phyloP scores from a whole-genome alignment of 2,113 vertebrate genomes.

The Junco hyemalis region DNA sequence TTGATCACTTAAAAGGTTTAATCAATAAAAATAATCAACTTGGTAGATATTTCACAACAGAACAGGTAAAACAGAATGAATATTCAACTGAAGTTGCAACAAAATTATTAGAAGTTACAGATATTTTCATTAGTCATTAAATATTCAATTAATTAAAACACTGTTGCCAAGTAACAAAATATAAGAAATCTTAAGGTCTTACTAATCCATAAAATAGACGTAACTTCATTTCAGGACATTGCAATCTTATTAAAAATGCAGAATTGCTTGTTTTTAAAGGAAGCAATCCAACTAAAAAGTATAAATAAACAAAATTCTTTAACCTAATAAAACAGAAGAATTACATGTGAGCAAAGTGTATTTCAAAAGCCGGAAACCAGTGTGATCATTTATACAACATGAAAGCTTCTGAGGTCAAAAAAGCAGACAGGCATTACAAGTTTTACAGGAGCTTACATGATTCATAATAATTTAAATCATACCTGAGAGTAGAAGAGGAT shows the following conservation, averaged over 20 bases:
- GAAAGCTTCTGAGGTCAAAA: not conserved
- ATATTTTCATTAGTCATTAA: not conserved
- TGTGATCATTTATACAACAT: not conserved
- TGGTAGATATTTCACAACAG: not conserved
- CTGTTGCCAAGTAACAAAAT: not conserved
- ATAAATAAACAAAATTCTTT: not conserved
- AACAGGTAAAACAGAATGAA: not conserved
- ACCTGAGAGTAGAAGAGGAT: conserved; percentile 93
- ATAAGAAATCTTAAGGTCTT: not conserved
- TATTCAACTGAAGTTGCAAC: not conserved
- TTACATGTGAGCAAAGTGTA: not conserved
- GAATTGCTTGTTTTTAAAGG: not conserved
- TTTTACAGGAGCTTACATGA: not conserved
- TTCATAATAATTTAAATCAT: not conserved
- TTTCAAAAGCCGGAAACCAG: not conserved
- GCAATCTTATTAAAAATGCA: not conserved
- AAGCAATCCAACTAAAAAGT: not conserved
- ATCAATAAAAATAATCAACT: not conserved
- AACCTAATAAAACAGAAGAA: not conserved
- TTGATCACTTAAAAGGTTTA: not conserved
- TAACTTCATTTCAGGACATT: not conserved
- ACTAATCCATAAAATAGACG: not conserved
- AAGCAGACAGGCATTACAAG: not conserved
- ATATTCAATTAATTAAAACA: not conserved
- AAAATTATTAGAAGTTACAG: not conserved